Evolutionary conservation across 2,888 invertebrate species (phyloP).

Genomic region (Xestoiulus laeticollis): DNA sequence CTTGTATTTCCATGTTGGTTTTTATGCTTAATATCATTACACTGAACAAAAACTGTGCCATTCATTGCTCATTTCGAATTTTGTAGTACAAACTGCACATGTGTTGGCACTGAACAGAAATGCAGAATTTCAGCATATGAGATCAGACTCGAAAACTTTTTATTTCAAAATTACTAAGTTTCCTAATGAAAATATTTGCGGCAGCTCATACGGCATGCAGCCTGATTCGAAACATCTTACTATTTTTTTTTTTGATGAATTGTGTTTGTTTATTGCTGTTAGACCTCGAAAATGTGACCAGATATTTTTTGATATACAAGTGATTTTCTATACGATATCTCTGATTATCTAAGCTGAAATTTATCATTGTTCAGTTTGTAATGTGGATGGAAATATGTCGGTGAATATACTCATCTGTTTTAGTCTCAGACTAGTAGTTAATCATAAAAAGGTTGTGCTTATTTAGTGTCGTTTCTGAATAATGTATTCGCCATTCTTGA

Average conservation of each 20-base stretch:
- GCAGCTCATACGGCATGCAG: no score
- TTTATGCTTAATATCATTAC: not conserved
- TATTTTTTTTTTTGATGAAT: no score
- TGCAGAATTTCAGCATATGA: not conserved
- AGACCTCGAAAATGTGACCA: no score
- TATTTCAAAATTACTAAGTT: no score
- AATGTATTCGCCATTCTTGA: not conserved
- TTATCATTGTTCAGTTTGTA: not conserved
- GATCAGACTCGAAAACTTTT: not conserved
- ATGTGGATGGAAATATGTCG: not conserved
- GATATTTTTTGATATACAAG: no score
- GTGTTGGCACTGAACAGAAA: not conserved
- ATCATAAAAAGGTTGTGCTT: not conserved
- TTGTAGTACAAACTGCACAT: not conserved
- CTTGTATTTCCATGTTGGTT: not conserved
- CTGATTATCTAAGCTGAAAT: not conserved
- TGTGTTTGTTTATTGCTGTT: no score
- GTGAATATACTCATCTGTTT: slow-evolving; percentile 14
- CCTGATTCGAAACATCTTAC: no score
- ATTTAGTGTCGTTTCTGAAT: not conserved
- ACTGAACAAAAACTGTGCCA: not conserved
- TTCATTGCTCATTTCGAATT: not conserved
- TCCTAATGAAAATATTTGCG: no score
- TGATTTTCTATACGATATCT: not conserved
- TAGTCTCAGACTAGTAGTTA: not conserved